These are phyloP conservation scores for Magallana gigas DNA, from an alignment of 1,140 invertebrate genomes.

Conservation along the genomic window DNA sequence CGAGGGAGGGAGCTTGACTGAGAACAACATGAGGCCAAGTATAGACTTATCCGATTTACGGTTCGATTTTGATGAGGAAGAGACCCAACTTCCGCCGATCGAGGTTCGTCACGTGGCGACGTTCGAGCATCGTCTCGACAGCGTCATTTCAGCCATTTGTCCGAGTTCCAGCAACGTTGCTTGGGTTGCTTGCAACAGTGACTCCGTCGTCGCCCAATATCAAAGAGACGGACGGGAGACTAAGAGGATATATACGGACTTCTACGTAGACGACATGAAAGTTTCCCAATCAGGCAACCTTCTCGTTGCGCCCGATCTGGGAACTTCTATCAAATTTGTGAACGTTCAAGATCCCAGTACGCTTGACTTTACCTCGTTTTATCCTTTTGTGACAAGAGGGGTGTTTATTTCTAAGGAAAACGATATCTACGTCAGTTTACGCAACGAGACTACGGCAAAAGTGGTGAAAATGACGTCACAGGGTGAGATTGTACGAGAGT, in stretches of 20 bases:
- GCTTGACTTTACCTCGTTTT: neutral
- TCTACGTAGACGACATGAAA: constrained; percentile 29
- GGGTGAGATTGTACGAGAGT: constrained; percentile 14
- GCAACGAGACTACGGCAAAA: neutral
- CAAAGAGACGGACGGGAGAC: constrained; percentile 11
- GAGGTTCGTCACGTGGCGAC: constrained; percentile 19
- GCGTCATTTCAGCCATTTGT: constrained; percentile 12
- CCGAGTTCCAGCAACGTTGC: neutral
- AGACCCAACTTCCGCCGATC: constrained; percentile 3
- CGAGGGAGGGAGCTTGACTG: neutral
- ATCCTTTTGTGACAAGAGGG: constrained; percentile 24
- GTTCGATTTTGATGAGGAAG: neutral
- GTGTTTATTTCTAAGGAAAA: neutral
- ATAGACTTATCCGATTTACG: neutral
- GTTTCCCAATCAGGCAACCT: neutral
- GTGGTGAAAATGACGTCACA: neutral
- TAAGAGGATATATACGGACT: neutral
- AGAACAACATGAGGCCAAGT: neutral
- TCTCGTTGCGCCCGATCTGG: neutral
- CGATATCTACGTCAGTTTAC: constrained; percentile 7
- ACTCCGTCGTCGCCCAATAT: neutral
- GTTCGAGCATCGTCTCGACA: neutral
- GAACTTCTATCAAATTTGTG: neutral
- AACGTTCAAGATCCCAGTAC: neutral
- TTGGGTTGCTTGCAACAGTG: constrained; percentile 15